Percentiles rank a stretch among this genome's conserved stretches.
These are phyloP conservation scores for Pitangus sulphuratus DNA, from an alignment of 2,797 vertebrate species.

Conservation along the genomic window DNA sequence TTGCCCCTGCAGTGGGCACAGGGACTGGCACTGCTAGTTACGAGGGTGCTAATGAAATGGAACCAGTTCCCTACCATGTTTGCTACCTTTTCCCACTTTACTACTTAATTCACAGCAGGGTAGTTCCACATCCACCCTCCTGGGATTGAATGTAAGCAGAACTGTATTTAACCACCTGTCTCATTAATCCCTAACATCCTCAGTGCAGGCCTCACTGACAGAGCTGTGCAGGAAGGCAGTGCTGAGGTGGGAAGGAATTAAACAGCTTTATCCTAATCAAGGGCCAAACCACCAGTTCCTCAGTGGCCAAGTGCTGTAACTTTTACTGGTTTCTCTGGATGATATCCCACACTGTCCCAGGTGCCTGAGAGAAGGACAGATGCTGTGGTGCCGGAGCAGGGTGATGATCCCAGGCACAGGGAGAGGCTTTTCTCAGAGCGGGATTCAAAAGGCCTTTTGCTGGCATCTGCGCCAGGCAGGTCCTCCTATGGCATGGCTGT, in stretches of 20 bases:
- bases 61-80: not conserved
- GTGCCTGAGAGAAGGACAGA: not conserved
- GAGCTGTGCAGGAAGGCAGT: not conserved
- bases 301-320: not conserved
- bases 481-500: not conserved
- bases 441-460: not conserved
- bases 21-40: accelerated
- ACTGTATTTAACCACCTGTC: slow-evolving; percentile 27
- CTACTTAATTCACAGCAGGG: not conserved
- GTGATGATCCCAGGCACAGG: accelerated
- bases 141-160: not conserved
- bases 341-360: accelerated
- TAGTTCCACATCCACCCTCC: not conserved
- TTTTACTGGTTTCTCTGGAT: not conserved
- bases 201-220: accelerated
- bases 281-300: not conserved
- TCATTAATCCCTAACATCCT: not conserved
- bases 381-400: not conserved
- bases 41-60: not conserved
- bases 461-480: accelerated
- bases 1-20: not conserved
- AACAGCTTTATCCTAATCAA: not conserved
- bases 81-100: not conserved
- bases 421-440: not conserved
- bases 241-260: not conserved